These are phyloP conservation scores for human DNA, from an alignment of 2,113 vertebrate genomes.

Conservation along the genomic window DNA sequence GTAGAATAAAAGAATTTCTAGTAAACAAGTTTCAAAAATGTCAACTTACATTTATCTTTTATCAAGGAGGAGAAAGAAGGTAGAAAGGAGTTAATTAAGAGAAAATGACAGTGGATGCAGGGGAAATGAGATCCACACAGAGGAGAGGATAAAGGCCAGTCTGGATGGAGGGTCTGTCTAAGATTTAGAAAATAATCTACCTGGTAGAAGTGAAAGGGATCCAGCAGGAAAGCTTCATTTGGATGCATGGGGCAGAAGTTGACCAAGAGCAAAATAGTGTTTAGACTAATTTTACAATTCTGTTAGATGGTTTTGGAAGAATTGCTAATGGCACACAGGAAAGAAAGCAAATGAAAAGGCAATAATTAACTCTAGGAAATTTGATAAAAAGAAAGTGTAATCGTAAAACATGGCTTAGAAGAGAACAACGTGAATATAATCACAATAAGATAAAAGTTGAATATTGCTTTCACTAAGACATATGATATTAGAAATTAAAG, in stretches of 20 bases:
- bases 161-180: background rate
- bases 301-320: background rate
- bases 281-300: background rate
- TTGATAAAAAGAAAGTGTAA: background rate
- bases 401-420: background rate
- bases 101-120: background rate
- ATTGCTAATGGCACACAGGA: background rate
- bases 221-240: background rate
- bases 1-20: background rate
- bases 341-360: background rate
- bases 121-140: background rate
- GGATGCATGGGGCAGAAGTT: too few species aligned
- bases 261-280: background rate
- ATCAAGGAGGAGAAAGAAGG: background rate
- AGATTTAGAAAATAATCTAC: background rate
- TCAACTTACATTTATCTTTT: slow-evolving; percentile 1
- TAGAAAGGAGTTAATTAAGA: background rate
- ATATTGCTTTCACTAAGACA: background rate
- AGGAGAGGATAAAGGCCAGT: background rate
- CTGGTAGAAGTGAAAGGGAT: accelerated
- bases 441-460: background rate
- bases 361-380: slow-evolving; percentile 13
- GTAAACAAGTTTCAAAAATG: background rate
- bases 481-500: slow-evolving; percentile 5
- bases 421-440: slow-evolving; percentile 1